Evolutionary conservation across 1,140 invertebrate species (phyloP).

Genomic region (Drosophila chauvacae): DNA sequence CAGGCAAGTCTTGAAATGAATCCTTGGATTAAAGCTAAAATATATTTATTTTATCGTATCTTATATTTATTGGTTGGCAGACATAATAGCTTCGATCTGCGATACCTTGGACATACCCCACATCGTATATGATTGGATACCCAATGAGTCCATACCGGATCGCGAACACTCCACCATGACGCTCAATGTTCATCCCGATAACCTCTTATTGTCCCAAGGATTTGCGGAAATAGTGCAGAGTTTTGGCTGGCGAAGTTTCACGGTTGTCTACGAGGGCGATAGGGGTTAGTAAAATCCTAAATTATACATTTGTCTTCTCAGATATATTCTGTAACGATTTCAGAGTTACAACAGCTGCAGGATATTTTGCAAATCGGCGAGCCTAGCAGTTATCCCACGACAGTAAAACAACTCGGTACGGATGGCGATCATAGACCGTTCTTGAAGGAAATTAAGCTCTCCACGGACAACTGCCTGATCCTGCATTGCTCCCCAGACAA

Average conservation of each 20-base stretch:
- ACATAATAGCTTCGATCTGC: slow-evolving; percentile 90
- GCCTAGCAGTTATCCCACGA: slow-evolving; percentile 86
- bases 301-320: background rate
- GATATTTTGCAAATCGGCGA: slow-evolving; percentile 90
- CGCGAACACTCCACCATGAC: slow-evolving; percentile 85
- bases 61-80: slow-evolving; percentile 66
- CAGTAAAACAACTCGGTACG: slow-evolving; percentile 86
- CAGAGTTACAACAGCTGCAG: slow-evolving; percentile 92
- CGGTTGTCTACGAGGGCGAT: slow-evolving; percentile 92
- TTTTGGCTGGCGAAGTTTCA: slow-evolving; percentile 92
- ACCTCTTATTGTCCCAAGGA: slow-evolving; percentile 89
- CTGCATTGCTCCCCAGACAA: slow-evolving; percentile 90
- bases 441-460: slow-evolving; percentile 91
- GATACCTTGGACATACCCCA: slow-evolving; percentile 90
- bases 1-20: slow-evolving; percentile 81
- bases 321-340: background rate
- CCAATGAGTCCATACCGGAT: slow-evolving; percentile 86
- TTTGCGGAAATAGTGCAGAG: slow-evolving; percentile 90
- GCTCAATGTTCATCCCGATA: slow-evolving; percentile 92
- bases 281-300: slow-evolving; percentile 84
- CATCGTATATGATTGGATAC: slow-evolving; percentile 89
- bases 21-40: too few species aligned
- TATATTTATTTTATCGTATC: too few species aligned
- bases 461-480: slow-evolving; percentile 90
- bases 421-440: slow-evolving; percentile 89